Evolutionary conservation across 2,888 invertebrate species (phyloP), one percentile per base, ranked within the genome.

Genomic region (Hyppa rectilinea): DNA sequence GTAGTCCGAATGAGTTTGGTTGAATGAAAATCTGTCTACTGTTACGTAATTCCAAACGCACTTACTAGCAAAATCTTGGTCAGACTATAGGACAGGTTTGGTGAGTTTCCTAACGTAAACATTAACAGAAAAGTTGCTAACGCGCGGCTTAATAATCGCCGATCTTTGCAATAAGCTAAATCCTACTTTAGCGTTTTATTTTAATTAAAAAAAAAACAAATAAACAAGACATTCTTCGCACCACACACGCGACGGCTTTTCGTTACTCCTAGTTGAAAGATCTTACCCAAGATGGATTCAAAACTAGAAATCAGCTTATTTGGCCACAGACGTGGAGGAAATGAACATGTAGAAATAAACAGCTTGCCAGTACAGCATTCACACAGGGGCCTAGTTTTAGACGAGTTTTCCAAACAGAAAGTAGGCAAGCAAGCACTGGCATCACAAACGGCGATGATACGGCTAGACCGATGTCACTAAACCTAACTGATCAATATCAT

Each of bases 361-460:
- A 89, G 90, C 87, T 82, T 82, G 88, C 82, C 78, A 75, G 84
- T 87, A 87, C 91, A 87, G 88, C 90, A 89, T 92, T 90, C 89
- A 89, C 86, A 85, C 81, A 87, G 86, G 87, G 89, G 86, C 93
- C 94, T 93, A 93, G 93, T 91, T 95, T 87, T 86, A 90, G 91
- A 95, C 94, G 87, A 93, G 95, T 94, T 95, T 93, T 92, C 94
- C 93, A 91, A 91, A 90, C 92, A 90, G 95, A 95, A 95, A 95
- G 95, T 94, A 93, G 95, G 93, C 89, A 88, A 94, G 87, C 92
- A 78, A 89, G 88, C 82, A 85, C 60, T 75, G 81, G 78, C 79
- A 83, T 86, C 87, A 87, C 85, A 85, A 86, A 87, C 71, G 71
- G 50, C 83, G 86, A 86, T 81, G 85, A 83, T 87, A 89, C 85